Base-by-base conservation (phyloP, 2,797 vertebrate genomes). In the Pelochelys cantorii region DNA sequence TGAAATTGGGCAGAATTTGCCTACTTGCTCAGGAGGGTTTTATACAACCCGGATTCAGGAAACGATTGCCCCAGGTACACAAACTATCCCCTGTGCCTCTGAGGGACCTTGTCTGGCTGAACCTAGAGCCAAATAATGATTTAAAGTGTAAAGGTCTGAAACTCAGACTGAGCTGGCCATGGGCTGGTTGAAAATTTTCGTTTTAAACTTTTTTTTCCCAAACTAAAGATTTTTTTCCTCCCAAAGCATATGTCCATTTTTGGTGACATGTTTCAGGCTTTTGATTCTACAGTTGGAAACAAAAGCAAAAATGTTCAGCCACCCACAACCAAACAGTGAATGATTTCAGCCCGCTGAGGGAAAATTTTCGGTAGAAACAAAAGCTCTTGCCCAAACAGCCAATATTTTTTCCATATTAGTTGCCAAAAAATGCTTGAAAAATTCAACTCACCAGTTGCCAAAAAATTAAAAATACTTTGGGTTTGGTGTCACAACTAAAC, bases 401-500 rank as follows among this genome's bases (percentile, higher is more conserved):
- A 89, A 91, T 91, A 90, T 78, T 84, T 31, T 54, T 87, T 79
- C 42, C 42, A 48, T 89, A 87, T 92, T 55, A 86, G 79, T 89
- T 91, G 81, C 85, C 91, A 94, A 84, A 93, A 94, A 78, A 54
- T 53, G 23, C 81, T 88, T 86, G 87, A 95, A 93, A 77, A 59
- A 9, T 87, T 91, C 82, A 82, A 86, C 60, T 80, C 91, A 52
- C 84, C 81, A 80, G 79, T 84, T 94, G 91, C 77, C 83, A 93
- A 94, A 93, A 68, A 15, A 34, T 15, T 79, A 71, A 57, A 53
- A 94, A 89, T 75, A 71, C 84, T 89, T 91, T 55, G 17, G 2
- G 85, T 84, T 79, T 22, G 74, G 23, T 0, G 0, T 86, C 93
- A 37, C 77, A 11, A 78, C 1, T 25, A 84, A 91, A 78, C 59